Evolutionary conservation across 2,888 invertebrate genomes (phyloP).

Genomic region (Protophormia terraenovae): DNA sequence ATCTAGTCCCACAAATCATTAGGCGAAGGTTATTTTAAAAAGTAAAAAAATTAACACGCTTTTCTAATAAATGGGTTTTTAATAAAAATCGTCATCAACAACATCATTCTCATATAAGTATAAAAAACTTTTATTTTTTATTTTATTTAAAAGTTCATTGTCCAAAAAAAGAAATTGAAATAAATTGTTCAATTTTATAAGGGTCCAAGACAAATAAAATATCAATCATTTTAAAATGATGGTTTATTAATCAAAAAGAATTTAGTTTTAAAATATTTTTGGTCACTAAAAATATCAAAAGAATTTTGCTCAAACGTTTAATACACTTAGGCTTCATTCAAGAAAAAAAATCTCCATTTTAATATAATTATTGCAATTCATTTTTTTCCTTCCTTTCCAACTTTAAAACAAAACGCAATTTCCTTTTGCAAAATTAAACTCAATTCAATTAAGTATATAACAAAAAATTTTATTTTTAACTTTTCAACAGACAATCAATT

Average conservation of each 20-base stretch:
- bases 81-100: not conserved
- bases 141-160: not conserved
- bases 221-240: not conserved
- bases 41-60: slow-evolving; percentile 14
- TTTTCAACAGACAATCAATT: not conserved
- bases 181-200: not conserved
- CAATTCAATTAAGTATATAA: not conserved
- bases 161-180: slow-evolving; percentile 8
- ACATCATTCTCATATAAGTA: not conserved
- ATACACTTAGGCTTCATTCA: no score
- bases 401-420: not conserved
- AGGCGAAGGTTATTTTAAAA: slow-evolving; percentile 18
- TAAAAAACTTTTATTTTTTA: no score
- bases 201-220: not conserved
- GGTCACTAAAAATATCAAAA: not conserved
- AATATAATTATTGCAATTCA: not conserved
- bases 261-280: no score
- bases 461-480: not conserved
- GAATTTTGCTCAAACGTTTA: no score
- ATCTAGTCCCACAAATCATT: not conserved
- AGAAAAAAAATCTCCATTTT: not conserved
- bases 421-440: not conserved
- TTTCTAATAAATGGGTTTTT: slow-evolving; percentile 2
- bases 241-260: not conserved
- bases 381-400: not conserved